phyloP scores from a whole-genome alignment of 2,797 vertebrate species.

The Carduelis carduelis region DNA sequence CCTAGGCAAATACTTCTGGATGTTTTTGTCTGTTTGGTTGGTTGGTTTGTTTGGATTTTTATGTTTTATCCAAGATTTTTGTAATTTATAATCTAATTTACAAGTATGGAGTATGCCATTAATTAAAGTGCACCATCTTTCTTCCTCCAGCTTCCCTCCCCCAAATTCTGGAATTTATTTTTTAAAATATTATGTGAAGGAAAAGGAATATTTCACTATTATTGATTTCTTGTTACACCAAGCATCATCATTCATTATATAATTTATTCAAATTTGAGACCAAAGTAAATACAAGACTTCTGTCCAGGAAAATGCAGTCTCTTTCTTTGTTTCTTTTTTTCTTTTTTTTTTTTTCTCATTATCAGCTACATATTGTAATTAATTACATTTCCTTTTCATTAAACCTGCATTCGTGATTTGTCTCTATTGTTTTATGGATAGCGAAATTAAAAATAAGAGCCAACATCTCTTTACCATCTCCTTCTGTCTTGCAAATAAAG shows the following conservation, averaged over 20 bases:
- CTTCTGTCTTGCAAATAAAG: neutral
- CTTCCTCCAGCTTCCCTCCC: accelerated
- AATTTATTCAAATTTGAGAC: neutral
- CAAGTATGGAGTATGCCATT: neutral
- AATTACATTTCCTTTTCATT: neutral
- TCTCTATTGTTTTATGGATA: neutral
- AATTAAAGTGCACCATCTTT: neutral
- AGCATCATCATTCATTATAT: neutral
- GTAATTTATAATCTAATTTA: neutral
- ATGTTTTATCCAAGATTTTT: neutral
- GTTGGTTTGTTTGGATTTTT: neutral
- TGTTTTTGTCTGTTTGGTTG: neutral
- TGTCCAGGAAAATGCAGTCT: neutral
- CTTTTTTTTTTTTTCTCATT: neutral
- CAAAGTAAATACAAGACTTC: neutral
- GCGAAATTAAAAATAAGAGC: neutral
- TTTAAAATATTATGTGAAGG: neutral
- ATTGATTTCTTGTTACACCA: neutral
- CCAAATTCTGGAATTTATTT: neutral
- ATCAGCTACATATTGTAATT: neutral
- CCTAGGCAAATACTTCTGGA: neutral
- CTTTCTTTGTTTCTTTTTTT: neutral
- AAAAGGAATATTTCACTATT: neutral
- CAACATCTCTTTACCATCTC: neutral
- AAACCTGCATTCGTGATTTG: neutral